Evolutionary conservation across 2,888 invertebrate species (phyloP).

Genomic region (Nomada ferruginata): DNA sequence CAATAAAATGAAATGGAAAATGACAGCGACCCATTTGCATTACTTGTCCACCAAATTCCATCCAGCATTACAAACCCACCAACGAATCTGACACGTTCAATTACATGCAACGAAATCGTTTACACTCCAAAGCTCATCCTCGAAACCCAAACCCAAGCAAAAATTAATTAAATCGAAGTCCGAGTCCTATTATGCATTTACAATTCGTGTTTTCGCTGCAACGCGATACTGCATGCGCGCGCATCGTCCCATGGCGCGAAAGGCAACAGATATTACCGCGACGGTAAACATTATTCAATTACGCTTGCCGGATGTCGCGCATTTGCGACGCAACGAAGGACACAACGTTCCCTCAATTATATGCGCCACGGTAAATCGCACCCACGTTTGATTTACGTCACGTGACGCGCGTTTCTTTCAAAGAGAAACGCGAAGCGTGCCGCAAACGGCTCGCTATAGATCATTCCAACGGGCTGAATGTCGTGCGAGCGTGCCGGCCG

Average conservation of each 20-base stretch:
- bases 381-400: not conserved
- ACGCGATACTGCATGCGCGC: not conserved
- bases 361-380: not conserved
- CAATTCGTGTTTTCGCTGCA: too few relatives aligned
- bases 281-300: constrained; percentile 28
- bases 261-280: not conserved
- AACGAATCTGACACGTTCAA: too few relatives aligned
- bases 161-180: too few relatives aligned
- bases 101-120: too few relatives aligned
- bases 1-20: too few relatives aligned
- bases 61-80: too few relatives aligned
- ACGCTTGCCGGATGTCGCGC: constrained; percentile 13
- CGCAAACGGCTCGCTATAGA: not conserved
- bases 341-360: constrained; percentile 2
- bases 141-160: too few relatives aligned
- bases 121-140: too few relatives aligned
- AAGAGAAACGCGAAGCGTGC: not conserved
- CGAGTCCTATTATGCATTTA: too few relatives aligned
- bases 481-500: not conserved
- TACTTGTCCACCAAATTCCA: too few relatives aligned
- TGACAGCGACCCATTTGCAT: too few relatives aligned
- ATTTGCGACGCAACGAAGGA: constrained; percentile 7
- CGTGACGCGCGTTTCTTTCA: constrained; percentile 10
- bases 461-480: constrained; percentile 4
- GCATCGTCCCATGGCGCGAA: not conserved